Percentiles rank a stretch among this genome's conserved stretches.
phyloP scores from a whole-genome alignment of 2,797 vertebrate genomes.

The Crocidura indochinensis region DNA sequence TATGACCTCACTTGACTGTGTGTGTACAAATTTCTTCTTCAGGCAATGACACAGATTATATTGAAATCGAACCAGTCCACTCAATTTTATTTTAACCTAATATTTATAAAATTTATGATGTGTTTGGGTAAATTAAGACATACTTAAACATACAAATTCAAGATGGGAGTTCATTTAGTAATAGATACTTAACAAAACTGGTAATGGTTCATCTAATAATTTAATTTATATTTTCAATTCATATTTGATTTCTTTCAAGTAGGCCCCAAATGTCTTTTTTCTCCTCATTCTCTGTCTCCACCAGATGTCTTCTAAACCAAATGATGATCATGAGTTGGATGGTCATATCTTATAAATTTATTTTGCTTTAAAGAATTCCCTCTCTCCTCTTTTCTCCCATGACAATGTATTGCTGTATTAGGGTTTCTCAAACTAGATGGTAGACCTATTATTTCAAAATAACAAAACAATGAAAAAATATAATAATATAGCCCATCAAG shows the following conservation, averaged over 20 bases:
- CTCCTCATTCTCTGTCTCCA: no score
- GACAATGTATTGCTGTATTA: not conserved
- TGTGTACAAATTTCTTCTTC: not conserved
- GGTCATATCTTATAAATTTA: conserved; percentile 5
- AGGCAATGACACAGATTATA: not conserved
- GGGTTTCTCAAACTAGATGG: not conserved
- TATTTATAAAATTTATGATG: not conserved
- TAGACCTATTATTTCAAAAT: conserved; percentile 43
- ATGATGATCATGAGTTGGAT: not conserved
- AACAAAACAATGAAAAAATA: conserved; percentile 12
- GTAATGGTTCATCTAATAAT: not conserved
- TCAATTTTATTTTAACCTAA: conserved; percentile 31
- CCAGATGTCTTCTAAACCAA: not conserved
- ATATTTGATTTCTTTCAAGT: conserved; percentile 29
- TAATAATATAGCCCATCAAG: not conserved
- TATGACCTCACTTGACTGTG: not conserved
- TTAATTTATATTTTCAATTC: not conserved
- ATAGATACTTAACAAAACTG: conserved; percentile 9
- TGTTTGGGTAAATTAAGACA: not conserved
- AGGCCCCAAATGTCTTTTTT: not conserved
- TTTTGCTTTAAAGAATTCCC: not conserved
- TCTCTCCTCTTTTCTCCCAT: not conserved
- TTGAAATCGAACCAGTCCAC: not conserved
- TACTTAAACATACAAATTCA: conserved; percentile 2
- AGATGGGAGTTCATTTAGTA: not conserved